Conservation (phyloP, 2,797 vertebrate genomes). For the Mus spretus region DNA sequence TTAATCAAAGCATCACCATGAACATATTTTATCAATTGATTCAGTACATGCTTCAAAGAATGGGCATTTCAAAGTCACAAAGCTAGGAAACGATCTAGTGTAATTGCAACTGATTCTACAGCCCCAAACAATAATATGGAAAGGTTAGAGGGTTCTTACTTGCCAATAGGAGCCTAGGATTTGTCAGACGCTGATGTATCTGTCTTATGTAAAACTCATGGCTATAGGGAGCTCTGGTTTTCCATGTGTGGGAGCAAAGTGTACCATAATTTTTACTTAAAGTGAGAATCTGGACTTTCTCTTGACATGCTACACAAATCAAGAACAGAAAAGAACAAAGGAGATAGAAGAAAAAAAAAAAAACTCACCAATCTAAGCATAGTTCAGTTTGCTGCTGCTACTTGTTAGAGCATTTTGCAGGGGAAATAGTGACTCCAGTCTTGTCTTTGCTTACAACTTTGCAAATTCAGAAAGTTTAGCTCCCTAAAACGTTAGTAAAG, state of each 20-base stretch:
- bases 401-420: background rate
- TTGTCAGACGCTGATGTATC: background rate
- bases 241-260: background rate
- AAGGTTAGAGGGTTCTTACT: background rate
- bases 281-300: conserved; percentile 7
- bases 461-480: background rate
- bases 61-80: conserved; percentile 14
- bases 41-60: background rate
- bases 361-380: background rate
- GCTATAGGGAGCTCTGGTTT: background rate
- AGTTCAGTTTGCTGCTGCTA: background rate
- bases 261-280: background rate
- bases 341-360: background rate
- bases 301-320: background rate
- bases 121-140: background rate
- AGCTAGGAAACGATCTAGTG: background rate
- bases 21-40: background rate
- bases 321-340: background rate
- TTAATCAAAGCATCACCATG: conserved; percentile 29
- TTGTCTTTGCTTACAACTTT: background rate
- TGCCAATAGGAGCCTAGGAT: background rate
- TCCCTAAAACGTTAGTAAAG: background rate
- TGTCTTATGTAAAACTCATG: background rate
- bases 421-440: background rate
- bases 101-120: conserved; percentile 9